These are phyloP conservation scores for Pseudoips prasinana DNA, from an alignment of 2,888 invertebrate genomes.

Conservation along the genomic window DNA sequence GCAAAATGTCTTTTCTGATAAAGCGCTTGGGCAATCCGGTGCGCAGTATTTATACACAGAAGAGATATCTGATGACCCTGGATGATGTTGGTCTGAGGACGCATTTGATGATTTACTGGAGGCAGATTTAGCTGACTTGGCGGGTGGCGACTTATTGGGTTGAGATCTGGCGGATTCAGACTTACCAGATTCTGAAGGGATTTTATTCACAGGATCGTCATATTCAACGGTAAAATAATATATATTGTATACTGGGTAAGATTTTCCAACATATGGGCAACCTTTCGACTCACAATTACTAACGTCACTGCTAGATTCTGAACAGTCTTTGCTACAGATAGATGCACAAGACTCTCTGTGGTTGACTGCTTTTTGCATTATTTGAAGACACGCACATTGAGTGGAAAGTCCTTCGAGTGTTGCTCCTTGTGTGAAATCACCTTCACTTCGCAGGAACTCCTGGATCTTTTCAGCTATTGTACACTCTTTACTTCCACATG, in stretches of 20 bases:
- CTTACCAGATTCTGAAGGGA: not conserved
- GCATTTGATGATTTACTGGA: not conserved
- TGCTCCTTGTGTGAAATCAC: slow-evolving; percentile 46
- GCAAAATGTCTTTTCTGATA: slow-evolving; percentile 43
- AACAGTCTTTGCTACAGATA: slow-evolving; percentile 54
- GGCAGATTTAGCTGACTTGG: not conserved
- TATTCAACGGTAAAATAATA: slow-evolving; percentile 70
- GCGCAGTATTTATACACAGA: slow-evolving; percentile 51
- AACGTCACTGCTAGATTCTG: slow-evolving; percentile 42
- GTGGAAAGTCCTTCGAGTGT: slow-evolving; percentile 61
- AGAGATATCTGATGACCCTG: slow-evolving; percentile 9
- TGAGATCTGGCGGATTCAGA: slow-evolving; percentile 13
- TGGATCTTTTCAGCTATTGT: slow-evolving; percentile 63
- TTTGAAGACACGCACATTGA: slow-evolving; percentile 65
- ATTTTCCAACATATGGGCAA: slow-evolving; percentile 47
- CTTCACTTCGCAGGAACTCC: slow-evolving; percentile 63
- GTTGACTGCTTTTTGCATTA: slow-evolving; percentile 55
- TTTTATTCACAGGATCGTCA: slow-evolving; percentile 18
- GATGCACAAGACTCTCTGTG: slow-evolving; percentile 48
- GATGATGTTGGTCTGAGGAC: not conserved
- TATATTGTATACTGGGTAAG: slow-evolving; percentile 51
- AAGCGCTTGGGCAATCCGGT: slow-evolving; percentile 50
- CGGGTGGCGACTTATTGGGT: slow-evolving; percentile 1
- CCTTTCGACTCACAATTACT: slow-evolving; percentile 48
- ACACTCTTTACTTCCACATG: slow-evolving; percentile 70